Percentiles rank a stretch among this genome's conserved stretches.
These are phyloP conservation scores for Hydrolagus colliei DNA, from an alignment of 2,797 vertebrate species.

Conservation along the genomic window DNA sequence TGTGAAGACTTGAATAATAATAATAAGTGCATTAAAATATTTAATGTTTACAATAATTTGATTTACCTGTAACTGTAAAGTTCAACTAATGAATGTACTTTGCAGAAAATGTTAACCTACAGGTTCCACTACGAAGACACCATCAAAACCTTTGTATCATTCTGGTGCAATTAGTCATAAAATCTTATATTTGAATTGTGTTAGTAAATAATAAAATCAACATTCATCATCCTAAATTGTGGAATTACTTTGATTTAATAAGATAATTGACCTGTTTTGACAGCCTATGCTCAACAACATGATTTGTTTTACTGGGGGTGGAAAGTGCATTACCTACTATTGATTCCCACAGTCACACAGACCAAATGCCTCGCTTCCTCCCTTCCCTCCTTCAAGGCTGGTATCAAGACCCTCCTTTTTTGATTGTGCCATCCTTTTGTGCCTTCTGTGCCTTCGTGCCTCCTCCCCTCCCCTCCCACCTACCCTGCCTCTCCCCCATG, in stretches of 20 bases:
- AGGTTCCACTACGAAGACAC: background rate
- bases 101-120: background rate
- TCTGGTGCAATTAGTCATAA: background rate
- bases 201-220: conserved; percentile 27
- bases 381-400: no score
- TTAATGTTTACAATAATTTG: background rate
- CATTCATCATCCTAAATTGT: background rate
- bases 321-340: no score
- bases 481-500: no score
- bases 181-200: background rate
- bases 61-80: background rate
- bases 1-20: background rate
- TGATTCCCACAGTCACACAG: no score
- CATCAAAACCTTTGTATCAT: background rate
- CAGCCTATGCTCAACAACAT: background rate
- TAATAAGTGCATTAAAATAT: background rate
- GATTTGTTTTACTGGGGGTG: background rate
- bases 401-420: background rate
- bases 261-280: background rate
- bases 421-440: conserved; percentile 30
- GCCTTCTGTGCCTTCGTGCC: conserved; percentile 37
- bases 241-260: background rate
- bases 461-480: no score
- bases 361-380: no score
- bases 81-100: background rate